Conservation (phyloP, 2,113 vertebrate species). For the Nothoprocta perdicaria region DNA sequence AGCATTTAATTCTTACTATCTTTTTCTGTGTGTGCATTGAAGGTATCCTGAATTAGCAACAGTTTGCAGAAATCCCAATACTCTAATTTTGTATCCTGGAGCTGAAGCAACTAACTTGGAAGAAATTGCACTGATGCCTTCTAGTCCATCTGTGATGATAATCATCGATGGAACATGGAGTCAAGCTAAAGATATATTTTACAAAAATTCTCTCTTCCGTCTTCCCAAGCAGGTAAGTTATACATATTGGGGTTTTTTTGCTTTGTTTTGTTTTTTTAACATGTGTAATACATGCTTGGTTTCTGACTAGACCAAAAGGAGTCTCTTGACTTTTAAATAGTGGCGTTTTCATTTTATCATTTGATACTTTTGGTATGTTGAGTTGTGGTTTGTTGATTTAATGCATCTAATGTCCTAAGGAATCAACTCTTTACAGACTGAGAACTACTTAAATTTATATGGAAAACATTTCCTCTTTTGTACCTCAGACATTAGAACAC, state of each 20-base stretch:
- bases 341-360: background rate
- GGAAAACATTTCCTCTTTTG: background rate
- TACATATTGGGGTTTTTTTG: background rate
- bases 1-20: background rate
- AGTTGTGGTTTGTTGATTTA: background rate
- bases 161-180: slow-evolving; percentile 98
- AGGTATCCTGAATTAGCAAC: slow-evolving; percentile 91
- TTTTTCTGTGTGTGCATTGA: slow-evolving; percentile 40
- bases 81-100: slow-evolving; percentile 93
- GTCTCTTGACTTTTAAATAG: background rate
- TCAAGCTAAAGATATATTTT: slow-evolving; percentile 97
- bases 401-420: background rate
- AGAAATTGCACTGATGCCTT: slow-evolving; percentile 76
- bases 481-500: background rate
- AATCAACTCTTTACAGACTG: background rate
- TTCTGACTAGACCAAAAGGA: background rate
- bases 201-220: slow-evolving; percentile 91
- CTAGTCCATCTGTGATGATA: slow-evolving; percentile 83
- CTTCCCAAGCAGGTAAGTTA: slow-evolving; percentile 90
- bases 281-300: background rate
- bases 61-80: slow-evolving; percentile 85
- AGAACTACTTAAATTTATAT: background rate
- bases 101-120: slow-evolving; percentile 89
- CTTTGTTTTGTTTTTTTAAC: background rate
- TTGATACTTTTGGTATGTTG: background rate